phyloP scores from a whole-genome alignment of 2,797 vertebrate species.

The Heterohyrax brucei region DNA sequence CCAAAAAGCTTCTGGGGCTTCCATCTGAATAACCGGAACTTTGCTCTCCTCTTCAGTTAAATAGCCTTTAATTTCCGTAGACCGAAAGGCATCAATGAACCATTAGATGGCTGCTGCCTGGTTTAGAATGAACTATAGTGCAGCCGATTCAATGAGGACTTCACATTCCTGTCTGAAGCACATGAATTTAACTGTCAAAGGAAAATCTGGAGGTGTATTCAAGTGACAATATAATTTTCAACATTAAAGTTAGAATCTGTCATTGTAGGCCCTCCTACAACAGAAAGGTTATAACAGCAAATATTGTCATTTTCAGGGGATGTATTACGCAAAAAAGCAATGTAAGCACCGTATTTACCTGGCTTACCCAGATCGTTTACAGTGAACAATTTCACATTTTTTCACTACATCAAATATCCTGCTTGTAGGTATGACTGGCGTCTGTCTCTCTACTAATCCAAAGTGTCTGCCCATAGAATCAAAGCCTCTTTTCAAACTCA shows the following conservation, averaged over 20 bases:
- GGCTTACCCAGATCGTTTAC: too few relatives aligned
- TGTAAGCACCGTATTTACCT: too few relatives aligned
- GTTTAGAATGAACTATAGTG: conserved; percentile 57
- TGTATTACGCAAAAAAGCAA: not conserved
- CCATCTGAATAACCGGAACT: not conserved
- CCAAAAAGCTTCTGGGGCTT: conserved; percentile 15
- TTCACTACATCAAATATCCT: too few relatives aligned
- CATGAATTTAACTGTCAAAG: conserved; percentile 61
- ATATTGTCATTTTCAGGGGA: not conserved
- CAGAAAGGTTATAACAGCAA: conserved; percentile 48
- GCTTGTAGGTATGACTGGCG: too few relatives aligned
- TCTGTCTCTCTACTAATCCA: too few relatives aligned
- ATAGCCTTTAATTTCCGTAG: conserved; percentile 65
- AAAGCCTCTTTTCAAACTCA: not conserved
- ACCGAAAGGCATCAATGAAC: conserved; percentile 65
- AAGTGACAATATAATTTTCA: conserved; percentile 50
- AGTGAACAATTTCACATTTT: too few relatives aligned
- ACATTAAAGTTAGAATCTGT: conserved; percentile 36
- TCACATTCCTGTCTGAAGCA: conserved; percentile 45
- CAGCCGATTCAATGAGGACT: conserved; percentile 9
- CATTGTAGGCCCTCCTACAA: not conserved
- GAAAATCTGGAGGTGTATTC: conserved; percentile 5
- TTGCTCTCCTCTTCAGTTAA: conserved; percentile 59
- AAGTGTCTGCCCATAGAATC: too few relatives aligned
- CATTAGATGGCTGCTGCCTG: conserved; percentile 24